Conservation (phyloP, 1,140 invertebrate species). For the Drosophila pallidifrons region DNA sequence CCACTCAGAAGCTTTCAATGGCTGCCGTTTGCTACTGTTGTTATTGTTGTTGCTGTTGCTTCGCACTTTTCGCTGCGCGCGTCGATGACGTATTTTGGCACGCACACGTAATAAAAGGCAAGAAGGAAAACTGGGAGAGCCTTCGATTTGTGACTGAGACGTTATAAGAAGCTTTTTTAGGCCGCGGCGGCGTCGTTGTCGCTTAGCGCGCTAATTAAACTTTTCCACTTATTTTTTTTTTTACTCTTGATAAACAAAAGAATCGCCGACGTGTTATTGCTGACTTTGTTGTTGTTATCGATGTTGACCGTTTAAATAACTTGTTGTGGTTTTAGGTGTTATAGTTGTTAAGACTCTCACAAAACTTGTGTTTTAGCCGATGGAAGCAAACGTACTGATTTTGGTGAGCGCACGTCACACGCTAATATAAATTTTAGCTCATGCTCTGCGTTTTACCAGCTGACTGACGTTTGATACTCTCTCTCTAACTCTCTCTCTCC, state of each 20-base stretch:
- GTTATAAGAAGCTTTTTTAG: constrained; percentile 5
- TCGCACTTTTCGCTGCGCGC: constrained; percentile 62
- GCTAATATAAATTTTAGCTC: constrained; percentile 72
- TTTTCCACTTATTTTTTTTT: constrained; percentile 29
- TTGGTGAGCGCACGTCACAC: constrained; percentile 62
- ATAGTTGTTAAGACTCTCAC: constrained; percentile 49
- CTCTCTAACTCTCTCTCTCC: constrained; percentile 11
- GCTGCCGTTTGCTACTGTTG: constrained; percentile 40
- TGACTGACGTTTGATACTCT: constrained; percentile 27
- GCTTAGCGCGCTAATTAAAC: constrained; percentile 49
- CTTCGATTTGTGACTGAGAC: constrained; percentile 16
- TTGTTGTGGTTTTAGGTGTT: constrained; percentile 31
- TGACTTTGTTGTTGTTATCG: constrained; percentile 34
- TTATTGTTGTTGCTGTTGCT: constrained; percentile 18
- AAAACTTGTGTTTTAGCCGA: constrained; percentile 67
- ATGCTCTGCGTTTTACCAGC: constrained; percentile 34
- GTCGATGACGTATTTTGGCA: constrained; percentile 79
- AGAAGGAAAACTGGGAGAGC: constrained; percentile 48
- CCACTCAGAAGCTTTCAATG: constrained; percentile 53
- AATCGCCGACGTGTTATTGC: constrained; percentile 62
- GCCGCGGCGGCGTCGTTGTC: constrained; percentile 29
- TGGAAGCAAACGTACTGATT: constrained; percentile 73
- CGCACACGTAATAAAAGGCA: constrained; percentile 61
- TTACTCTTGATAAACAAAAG: constrained; percentile 58
- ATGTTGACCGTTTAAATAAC: constrained; percentile 30